Evolutionary conservation across 2,113 vertebrate genomes (phyloP).

Genomic region (Gulo gulo): DNA sequence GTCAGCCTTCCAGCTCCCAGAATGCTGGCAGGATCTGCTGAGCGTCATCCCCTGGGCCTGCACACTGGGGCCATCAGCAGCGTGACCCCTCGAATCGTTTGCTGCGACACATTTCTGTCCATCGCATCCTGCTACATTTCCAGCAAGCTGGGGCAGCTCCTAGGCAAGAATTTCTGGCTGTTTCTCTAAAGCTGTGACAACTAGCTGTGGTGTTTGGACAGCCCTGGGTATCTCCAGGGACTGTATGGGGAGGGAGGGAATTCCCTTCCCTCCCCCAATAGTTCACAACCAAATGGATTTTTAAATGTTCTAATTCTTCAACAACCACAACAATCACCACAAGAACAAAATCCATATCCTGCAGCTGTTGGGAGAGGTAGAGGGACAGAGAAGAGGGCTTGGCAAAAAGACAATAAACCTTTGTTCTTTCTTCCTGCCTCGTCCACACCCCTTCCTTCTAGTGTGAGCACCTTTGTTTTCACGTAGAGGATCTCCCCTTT

Average conservation of each 20-base stretch:
- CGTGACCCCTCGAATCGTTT: not conserved
- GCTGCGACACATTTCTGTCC: not conserved
- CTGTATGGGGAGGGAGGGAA: not conserved
- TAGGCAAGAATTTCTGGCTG: not conserved
- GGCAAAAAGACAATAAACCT: not conserved
- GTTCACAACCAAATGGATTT: not conserved
- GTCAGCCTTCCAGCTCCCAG: not conserved
- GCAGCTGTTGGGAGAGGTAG: not conserved
- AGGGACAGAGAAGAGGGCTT: not conserved
- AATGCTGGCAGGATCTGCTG: not conserved
- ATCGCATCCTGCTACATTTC: not conserved
- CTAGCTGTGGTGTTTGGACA: not conserved
- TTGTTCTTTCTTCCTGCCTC: not conserved
- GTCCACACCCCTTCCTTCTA: not conserved
- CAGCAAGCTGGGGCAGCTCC: not conserved
- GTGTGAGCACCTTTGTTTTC: not conserved
- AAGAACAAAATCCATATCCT: not conserved
- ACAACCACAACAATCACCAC: too few relatives aligned
- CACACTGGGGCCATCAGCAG: fast-evolving
- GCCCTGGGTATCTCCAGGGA: not conserved
- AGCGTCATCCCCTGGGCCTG: not conserved
- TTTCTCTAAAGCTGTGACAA: not conserved
- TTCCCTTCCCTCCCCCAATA: not conserved
- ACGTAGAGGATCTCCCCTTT: not conserved
- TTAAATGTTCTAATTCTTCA: not conserved